A percentile compares a stretch with the other conserved stretches of the same genome.
Conservation (phyloP, 2,113 vertebrate species). For the Apodemus sylvaticus region DNA sequence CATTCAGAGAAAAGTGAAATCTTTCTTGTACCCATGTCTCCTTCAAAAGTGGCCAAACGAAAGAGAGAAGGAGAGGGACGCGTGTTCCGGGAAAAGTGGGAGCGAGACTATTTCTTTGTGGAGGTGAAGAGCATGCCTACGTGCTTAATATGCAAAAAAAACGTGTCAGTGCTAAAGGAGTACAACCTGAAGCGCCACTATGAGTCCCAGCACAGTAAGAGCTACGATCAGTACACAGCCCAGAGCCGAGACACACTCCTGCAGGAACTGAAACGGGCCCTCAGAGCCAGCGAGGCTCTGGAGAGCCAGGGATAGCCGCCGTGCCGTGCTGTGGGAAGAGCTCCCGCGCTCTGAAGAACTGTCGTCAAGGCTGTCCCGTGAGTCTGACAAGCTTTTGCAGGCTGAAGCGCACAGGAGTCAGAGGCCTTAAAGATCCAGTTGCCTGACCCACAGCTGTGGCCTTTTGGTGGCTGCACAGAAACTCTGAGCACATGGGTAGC, state of each 20-base stretch:
- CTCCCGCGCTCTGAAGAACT: background rate
- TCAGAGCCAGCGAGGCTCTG: constrained; percentile 61
- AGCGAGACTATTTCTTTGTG: constrained; percentile 83
- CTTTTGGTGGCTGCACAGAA: constrained; percentile 39
- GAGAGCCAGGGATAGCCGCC: background rate
- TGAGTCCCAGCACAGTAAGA: constrained; percentile 77
- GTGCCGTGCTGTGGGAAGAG: rapidly evolving
- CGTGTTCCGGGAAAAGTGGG: constrained; percentile 79
- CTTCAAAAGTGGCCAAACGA: constrained; percentile 79
- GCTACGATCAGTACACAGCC: constrained; percentile 75
- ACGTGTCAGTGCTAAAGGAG: constrained; percentile 79
- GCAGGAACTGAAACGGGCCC: constrained; percentile 68
- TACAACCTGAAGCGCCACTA: constrained; percentile 80
- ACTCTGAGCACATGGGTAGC: constrained; percentile 20
- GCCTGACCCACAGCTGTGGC: constrained; percentile 17
- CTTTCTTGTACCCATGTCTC: constrained; percentile 82
- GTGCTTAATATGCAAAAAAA: constrained; percentile 81
- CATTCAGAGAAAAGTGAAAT: constrained; percentile 73
- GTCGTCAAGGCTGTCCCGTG: background rate
- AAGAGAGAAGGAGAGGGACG: constrained; percentile 79
- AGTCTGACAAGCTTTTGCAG: background rate
- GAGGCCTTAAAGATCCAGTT: background rate
- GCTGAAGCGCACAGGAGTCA: background rate
- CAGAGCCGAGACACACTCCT: constrained; percentile 63
- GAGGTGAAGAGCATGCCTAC: constrained; percentile 80